Evolutionary conservation across 2,113 vertebrate species (phyloP).

Genomic region (Puffinus mauretanicus): DNA sequence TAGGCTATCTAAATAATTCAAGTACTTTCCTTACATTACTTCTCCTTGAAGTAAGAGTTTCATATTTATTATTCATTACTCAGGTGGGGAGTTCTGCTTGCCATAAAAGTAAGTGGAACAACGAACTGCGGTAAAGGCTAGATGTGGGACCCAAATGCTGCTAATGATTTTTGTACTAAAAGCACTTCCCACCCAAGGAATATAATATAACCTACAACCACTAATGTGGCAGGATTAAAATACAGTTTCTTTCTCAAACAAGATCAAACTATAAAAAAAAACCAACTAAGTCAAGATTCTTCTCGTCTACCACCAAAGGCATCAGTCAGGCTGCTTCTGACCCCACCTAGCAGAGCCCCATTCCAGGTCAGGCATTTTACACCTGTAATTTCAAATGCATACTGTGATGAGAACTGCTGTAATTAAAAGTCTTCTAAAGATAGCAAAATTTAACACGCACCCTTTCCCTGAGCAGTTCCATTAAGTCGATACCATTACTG

Average conservation of each 20-base stretch:
- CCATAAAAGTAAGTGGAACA: slow-evolving; percentile 12
- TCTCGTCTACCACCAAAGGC: background rate
- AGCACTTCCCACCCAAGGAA: background rate
- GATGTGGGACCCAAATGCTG: background rate
- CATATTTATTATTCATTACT: slow-evolving; percentile 68
- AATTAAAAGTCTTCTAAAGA: background rate
- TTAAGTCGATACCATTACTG: background rate
- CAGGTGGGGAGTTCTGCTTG: slow-evolving; percentile 17
- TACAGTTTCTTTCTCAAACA: background rate
- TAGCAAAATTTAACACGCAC: background rate
- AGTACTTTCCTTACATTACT: slow-evolving; percentile 50
- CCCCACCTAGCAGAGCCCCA: background rate
- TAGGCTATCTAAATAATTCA: slow-evolving; percentile 64
- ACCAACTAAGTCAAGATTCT: background rate
- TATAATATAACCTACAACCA: background rate
- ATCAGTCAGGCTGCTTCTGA: background rate
- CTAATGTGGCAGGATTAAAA: background rate
- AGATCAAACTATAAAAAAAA: background rate
- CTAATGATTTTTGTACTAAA: background rate
- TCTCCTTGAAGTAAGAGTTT: slow-evolving; percentile 61
- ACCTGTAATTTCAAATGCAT: background rate
- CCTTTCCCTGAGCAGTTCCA: background rate
- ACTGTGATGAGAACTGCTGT: background rate
- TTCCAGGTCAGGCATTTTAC: background rate
- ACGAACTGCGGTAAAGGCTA: background rate